Evolutionary conservation across 2,113 vertebrate genomes (phyloP).

Genomic region (Pandion haliaetus): DNA sequence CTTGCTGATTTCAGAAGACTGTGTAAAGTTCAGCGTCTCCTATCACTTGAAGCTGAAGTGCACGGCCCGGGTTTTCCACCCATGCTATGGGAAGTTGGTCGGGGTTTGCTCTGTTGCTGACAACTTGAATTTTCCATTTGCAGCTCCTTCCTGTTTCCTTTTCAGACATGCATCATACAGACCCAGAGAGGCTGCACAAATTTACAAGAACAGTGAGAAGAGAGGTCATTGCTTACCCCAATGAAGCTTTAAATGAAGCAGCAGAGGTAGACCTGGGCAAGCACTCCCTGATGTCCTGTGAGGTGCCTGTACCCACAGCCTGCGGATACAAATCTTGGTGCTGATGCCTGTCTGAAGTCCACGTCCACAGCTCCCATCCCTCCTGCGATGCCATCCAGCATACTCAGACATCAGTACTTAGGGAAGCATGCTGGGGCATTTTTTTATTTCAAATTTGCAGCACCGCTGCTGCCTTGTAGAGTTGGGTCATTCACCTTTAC

Average conservation of each 20-base stretch:
- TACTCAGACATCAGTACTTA: neutral
- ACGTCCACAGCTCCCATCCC: fast-evolving
- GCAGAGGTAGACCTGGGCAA: neutral
- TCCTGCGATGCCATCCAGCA: neutral
- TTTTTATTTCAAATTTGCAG: neutral
- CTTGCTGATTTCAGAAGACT: neutral
- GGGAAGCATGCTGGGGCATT: neutral
- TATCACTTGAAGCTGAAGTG: neutral
- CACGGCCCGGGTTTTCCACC: neutral
- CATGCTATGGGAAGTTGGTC: neutral
- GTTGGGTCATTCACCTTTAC: neutral
- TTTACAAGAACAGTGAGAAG: neutral
- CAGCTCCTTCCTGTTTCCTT: neutral
- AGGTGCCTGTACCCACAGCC: neutral
- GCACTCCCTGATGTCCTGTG: neutral
- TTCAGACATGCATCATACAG: neutral
- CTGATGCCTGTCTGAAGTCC: neutral
- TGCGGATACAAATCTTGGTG: neutral
- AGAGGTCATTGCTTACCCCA: neutral
- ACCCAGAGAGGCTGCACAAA: neutral
- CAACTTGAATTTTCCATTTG: neutral
- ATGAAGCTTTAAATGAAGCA: neutral
- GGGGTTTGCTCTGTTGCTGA: neutral
- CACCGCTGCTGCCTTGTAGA: neutral
- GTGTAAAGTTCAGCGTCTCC: neutral